phyloP scores from a whole-genome alignment of 2,888 invertebrate species.

The Macrophya alboannulata region DNA sequence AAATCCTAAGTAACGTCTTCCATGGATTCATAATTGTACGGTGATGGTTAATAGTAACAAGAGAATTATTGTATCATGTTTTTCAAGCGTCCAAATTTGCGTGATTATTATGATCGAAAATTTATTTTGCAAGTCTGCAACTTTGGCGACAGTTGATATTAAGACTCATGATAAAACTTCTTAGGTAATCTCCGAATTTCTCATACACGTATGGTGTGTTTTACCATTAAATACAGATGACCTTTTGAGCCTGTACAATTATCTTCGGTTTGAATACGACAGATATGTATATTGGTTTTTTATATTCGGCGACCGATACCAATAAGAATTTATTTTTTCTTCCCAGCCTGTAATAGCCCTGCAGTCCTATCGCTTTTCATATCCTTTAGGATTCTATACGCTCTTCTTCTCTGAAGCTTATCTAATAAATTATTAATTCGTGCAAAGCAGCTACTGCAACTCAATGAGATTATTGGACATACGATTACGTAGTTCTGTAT shows the following conservation, averaged over 20 bases:
- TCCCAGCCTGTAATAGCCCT: neutral
- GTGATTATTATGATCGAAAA: neutral
- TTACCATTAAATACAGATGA: neutral
- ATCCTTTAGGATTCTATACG: neutral
- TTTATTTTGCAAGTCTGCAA: neutral
- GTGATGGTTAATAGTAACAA: neutral
- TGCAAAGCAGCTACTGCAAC: neutral
- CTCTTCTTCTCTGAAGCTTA: neutral
- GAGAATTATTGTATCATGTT: neutral
- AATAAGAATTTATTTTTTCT: neutral
- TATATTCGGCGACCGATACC: neutral
- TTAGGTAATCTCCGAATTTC: conserved; percentile 8
- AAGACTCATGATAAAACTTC: neutral
- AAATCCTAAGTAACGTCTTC: too few relatives aligned
- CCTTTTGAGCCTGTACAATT: neutral
- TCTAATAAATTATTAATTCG: neutral
- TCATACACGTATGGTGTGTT: neutral
- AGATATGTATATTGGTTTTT: neutral
- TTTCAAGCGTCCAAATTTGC: neutral
- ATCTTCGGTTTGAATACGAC: neutral
- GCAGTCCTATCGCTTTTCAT: neutral
- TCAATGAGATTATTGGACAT: neutral
- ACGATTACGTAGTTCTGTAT: neutral
- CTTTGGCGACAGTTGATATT: neutral
- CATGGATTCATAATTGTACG: too few relatives aligned